Evolutionary conservation across 2,113 vertebrate species (phyloP).

Genomic region (Nipponia nippon): DNA sequence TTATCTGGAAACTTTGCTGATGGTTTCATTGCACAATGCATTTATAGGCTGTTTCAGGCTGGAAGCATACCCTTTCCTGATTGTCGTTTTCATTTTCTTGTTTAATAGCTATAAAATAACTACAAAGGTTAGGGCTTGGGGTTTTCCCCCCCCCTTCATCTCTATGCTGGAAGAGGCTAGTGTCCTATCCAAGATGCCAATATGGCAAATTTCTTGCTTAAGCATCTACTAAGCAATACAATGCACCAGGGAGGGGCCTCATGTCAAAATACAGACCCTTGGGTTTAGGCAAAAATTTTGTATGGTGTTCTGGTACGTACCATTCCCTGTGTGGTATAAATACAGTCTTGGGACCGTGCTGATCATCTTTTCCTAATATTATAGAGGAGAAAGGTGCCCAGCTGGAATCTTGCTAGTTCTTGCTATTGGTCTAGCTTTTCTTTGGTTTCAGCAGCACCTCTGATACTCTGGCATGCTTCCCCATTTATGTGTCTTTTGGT

Average conservation of each 20-base stretch:
- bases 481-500: neutral
- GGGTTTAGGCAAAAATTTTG: neutral
- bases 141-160: no score
- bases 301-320: neutral
- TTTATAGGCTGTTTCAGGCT: neutral
- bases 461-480: fast-evolving
- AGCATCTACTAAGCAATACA: neutral
- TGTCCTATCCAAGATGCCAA: neutral
- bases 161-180: neutral
- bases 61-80: neutral
- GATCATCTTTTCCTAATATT: neutral
- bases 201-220: neutral
- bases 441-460: neutral
- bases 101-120: neutral
- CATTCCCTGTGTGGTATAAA: fast-evolving
- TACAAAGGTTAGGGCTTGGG: neutral
- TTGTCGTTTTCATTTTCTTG: neutral
- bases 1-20: neutral
- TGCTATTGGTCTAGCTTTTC: neutral
- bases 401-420: neutral
- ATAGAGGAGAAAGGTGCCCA: neutral
- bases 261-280: neutral
- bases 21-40: neutral
- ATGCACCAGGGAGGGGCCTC: neutral
- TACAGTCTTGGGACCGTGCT: neutral